These are phyloP conservation scores for Andricus grossulariae DNA, from an alignment of 1,140 invertebrate species.

Conservation along the genomic window DNA sequence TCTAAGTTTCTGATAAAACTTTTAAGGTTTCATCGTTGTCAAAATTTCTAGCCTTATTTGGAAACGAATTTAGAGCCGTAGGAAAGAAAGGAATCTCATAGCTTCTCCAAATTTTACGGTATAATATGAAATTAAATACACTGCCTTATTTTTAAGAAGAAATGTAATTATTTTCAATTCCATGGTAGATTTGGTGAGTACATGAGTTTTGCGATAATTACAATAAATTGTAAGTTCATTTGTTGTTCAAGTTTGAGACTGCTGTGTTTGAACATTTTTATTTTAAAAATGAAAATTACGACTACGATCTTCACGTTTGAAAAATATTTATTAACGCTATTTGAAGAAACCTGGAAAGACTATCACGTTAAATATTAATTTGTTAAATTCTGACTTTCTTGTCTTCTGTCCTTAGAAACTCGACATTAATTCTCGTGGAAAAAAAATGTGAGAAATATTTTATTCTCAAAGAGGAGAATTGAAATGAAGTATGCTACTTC, in stretches of 20 bases:
- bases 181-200: too few species aligned
- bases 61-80: neutral
- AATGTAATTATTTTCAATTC: too few species aligned
- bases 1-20: slow-evolving; percentile 18
- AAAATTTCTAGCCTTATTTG: slow-evolving; percentile 8
- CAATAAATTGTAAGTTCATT: too few species aligned
- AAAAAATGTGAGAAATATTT: neutral
- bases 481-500: too few species aligned
- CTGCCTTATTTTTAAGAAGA: too few species aligned
- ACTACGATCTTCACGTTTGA: neutral
- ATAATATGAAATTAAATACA: too few species aligned
- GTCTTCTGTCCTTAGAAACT: neutral
- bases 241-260: too few species aligned
- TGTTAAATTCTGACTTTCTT: neutral
- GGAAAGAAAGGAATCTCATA: neutral
- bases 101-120: neutral
- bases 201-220: too few species aligned
- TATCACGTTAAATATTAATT: slow-evolving; percentile 4
- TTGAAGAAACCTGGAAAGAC: neutral
- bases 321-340: neutral
- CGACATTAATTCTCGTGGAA: neutral
- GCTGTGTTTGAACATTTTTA: too few species aligned
- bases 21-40: neutral
- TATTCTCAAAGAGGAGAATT: too few species aligned
- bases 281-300: too few species aligned